Evolutionary conservation across 2,888 invertebrate genomes (phyloP), one percentile per base, ranked within the genome.

Genomic region (Auanema freiburgensis): DNA sequence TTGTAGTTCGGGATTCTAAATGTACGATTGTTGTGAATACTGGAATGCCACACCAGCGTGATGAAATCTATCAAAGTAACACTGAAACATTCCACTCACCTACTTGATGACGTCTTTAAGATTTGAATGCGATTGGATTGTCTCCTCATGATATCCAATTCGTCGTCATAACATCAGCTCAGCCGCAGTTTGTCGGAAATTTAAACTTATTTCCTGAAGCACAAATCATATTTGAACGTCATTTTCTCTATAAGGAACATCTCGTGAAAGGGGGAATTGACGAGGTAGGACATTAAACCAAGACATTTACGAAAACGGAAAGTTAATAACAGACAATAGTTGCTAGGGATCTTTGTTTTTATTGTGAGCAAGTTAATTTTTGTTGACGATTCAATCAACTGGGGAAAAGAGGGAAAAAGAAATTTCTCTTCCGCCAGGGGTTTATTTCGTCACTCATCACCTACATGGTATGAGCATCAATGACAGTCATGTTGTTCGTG

Each of bases 101-200:
- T 46, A 46, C 3, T 18, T 8, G 21, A n/a, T 33, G 33, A 33
- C 33, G 21, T 40, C n/a, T 41, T 63, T 44, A 50, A 71, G 73
- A 71, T 58, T 50, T 74, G 33, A 57, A 59, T n/a, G 46, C 67
- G 0, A 60, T 65, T 46, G 74, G 74, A 21, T 59, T 65, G 11
- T 59, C 66, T 1, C 57, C 63, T 5, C 61, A 55, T 33, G 69
- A 71, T 42, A 69, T 72, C 12, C 66, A 67, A 18, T 71, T 69
- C 54, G 67, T 71, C 5, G 67, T 74, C 11, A 54, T 72, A 21
- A 72, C 74, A 10, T 67, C 71, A 5, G 63, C 74, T 0, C 64
- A 62, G 18, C 63, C 68, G 14, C 71, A 71, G 44, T 72, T 72
- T 46, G 44, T 67, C n/a, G 74, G 74, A n/a, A 74, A 72, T 53